These are phyloP conservation scores for Alfaro cultratus DNA, from an alignment of 2,797 vertebrate species.

Conservation along the genomic window DNA sequence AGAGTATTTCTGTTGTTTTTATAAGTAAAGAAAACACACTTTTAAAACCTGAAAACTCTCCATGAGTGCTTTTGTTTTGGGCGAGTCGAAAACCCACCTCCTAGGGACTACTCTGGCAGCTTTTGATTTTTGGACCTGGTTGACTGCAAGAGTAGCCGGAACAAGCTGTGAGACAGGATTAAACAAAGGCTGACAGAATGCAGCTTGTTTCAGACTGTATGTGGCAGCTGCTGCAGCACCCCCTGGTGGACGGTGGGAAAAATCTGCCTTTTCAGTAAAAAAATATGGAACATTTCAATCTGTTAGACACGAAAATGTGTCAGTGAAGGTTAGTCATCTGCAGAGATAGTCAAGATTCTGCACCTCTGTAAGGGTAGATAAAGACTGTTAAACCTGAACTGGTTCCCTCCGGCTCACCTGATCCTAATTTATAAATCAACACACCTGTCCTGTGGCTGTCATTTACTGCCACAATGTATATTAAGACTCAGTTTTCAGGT, in stretches of 20 bases:
- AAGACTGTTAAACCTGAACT: not conserved
- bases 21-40: too few relatives aligned
- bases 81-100: too few relatives aligned
- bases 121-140: too few relatives aligned
- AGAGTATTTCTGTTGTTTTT: too few relatives aligned
- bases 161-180: not conserved
- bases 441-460: not conserved
- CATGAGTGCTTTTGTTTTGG: too few relatives aligned
- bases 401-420: not conserved
- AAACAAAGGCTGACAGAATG: not conserved
- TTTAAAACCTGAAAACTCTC: too few relatives aligned
- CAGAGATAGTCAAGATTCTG: not conserved
- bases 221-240: not conserved
- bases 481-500: not conserved
- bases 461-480: not conserved
- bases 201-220: not conserved
- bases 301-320: not conserved
- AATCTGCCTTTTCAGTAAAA: too few relatives aligned
- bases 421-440: not conserved
- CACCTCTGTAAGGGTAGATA: not conserved
- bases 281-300: not conserved
- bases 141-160: too few relatives aligned
- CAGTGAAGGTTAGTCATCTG: not conserved
- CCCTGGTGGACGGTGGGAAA: not conserved
- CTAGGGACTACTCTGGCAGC: too few relatives aligned